Evolutionary conservation across 64 coral and sea anemone species (phyloP), one percentile per base, ranked within the genome.

Genomic region (Astreopora myriophthalma): DNA sequence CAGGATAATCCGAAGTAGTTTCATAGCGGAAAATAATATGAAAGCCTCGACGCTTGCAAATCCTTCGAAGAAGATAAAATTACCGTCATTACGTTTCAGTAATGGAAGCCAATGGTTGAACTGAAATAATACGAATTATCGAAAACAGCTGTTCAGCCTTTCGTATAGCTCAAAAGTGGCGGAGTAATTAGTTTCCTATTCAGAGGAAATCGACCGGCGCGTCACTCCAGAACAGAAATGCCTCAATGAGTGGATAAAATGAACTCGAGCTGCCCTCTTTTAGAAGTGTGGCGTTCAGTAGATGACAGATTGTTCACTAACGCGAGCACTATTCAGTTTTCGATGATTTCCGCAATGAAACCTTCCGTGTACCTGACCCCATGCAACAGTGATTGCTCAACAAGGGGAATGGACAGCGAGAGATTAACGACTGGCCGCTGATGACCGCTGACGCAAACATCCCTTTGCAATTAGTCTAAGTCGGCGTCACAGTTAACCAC

Each of bases 381-480:
- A 83, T 37, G 52, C 22, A 36, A 32, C 79, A 61, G 20, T 49
- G 25, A 34, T 55, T 19, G 49, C 28, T 33, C 48, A 80, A 34
- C 75, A 27, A n/a, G n/a, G n/a, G n/a, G n/a, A n/a, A n/a, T n/a
- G n/a, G n/a, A n/a, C n/a, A n/a, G n/a, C n/a, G n/a, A n/a, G n/a
- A n/a, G 75, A 7, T 11, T 24, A 51, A 51, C 22, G 24, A 78
- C 75, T 55, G 75, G 11, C 75, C 25, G 46, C 75, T 24, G 26
- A 51, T 29, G 2, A 78, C 40, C 75, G 75, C 75, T 78, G 40
- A 30, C 75, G 75, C 75, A 49, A 51, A 78, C 52, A 76, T 48
- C 74, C 46, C n/a, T 3, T 12, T 48, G 74, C 46, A 48, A 76
- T 77, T 51, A 78, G 52, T 78, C 75, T 51, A 24, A 14, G 75